Base-by-base conservation (phyloP, 2,113 vertebrate species). In the Ictalurus punctatus region DNA sequence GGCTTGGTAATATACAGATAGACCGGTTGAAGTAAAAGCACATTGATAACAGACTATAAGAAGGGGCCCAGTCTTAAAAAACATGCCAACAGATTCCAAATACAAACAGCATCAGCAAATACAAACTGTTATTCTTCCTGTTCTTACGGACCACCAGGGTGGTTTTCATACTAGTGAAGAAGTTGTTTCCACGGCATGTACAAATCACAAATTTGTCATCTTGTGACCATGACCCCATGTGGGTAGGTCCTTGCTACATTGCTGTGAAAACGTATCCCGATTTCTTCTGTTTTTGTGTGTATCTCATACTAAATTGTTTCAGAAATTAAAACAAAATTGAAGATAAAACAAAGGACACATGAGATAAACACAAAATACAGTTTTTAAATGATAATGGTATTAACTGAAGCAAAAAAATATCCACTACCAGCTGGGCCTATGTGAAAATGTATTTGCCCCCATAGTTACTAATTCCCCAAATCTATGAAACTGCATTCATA, bases 61-160 rank as follows among this genome's bases (percentile, higher is more conserved):
- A 52, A 76, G 25, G 52, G 37, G 25, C 12, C 25, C 76, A 79
- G 27, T 48, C 23, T 81, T 58, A 58, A 30, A 58, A 81, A 48
- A 54, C 44, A 79, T n/a, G n/a, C 52, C 48, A 59, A 83, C 80
- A 61, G 80, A 83, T 59, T 83, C 30, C 16, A 34, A 59, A 82
- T 17, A 80, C 78, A 80, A 56, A 54, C 27, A 79, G 13, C 19
- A 69, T 13, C 27, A 69, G 65, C 16, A 34, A 59, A 82, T 17
- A 80, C 78, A 80, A 80, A 54, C 48, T 54, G 13, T 21, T 79
- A 4, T n/a, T 56, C 30, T 37, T 12, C 8, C 30, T 30, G 34
- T 83, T 23, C 3, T 82, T 59, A 52, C 6, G 3, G 27, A 80
- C 78, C 78, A 80, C 1, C 16, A 21, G 76, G 44, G 44, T 21